Percentiles rank a stretch among this genome's conserved stretches.
phyloP scores from a whole-genome alignment of 2,797 vertebrate species.

The Enteromius argenteus region DNA sequence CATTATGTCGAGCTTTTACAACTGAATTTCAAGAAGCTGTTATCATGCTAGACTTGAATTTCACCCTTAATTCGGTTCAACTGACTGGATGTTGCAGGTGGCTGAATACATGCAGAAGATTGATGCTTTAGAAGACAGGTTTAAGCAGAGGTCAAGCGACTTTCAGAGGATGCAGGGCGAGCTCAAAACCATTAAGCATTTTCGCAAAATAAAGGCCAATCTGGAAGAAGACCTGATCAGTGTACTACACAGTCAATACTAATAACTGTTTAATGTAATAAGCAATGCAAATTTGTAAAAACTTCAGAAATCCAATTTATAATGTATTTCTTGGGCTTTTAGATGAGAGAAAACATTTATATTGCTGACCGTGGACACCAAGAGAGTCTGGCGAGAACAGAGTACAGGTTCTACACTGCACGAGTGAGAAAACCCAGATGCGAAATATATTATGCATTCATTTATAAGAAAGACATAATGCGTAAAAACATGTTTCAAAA shows the following conservation, averaged over 20 bases:
- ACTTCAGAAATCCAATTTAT: not conserved
- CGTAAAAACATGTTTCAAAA: not conserved
- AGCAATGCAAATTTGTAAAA: not conserved
- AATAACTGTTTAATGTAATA: not conserved
- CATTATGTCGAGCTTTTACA: not conserved
- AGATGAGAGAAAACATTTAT: conserved; percentile 81
- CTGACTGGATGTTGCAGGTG: conserved; percentile 68
- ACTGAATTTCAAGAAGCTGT: not conserved
- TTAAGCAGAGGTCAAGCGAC: conserved; percentile 77
- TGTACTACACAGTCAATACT: conserved; percentile 3
- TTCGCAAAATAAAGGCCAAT: conserved; percentile 69
- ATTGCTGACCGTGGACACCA: conserved; percentile 76
- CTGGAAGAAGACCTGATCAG: conserved; percentile 83
- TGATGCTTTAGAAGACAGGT: conserved; percentile 78
- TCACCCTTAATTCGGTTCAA: not conserved
- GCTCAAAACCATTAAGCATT: conserved; percentile 42
- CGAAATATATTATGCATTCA: not conserved
- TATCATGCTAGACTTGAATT: not conserved
- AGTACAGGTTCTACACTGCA: conserved; percentile 84
- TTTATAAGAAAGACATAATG: not conserved
- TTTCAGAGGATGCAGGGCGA: conserved; percentile 71
- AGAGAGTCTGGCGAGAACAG: conserved; percentile 73
- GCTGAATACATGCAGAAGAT: conserved; percentile 74
- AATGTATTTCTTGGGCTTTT: conserved; percentile 16
- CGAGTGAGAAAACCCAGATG: conserved; percentile 74